Percentiles rank a stretch among this genome's conserved stretches.
Evolutionary conservation across 2,113 vertebrate species (phyloP).

Genomic region (Falcunculus frontatus): DNA sequence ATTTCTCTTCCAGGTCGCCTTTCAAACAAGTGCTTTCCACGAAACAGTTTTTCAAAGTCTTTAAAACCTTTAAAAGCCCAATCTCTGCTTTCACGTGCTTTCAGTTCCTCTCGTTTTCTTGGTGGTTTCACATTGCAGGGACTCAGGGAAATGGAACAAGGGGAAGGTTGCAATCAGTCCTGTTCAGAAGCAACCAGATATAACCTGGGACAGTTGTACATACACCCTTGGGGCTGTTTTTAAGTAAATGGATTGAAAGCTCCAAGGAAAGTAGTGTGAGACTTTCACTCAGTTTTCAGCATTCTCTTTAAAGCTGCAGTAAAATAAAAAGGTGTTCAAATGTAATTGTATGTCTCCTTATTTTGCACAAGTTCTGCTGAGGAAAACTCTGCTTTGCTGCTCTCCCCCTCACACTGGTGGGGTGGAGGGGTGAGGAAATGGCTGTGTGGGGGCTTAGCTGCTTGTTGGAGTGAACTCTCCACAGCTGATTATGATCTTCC

Average conservation of each 20-base stretch:
- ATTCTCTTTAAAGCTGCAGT: neutral
- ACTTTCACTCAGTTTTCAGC: neutral
- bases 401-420: accelerated
- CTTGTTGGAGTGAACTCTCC: neutral
- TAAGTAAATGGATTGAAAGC: neutral
- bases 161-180: neutral
- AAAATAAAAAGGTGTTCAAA: neutral
- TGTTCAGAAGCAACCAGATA: slow-evolving; percentile 3
- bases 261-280: neutral
- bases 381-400: neutral
- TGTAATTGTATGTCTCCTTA: neutral
- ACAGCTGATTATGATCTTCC: neutral
- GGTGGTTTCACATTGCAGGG: neutral
- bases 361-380: neutral
- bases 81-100: neutral
- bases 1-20: neutral
- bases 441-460: neutral
- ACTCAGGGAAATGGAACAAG: neutral
- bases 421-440: neutral
- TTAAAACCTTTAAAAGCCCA: neutral
- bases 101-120: neutral
- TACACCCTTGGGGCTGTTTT: neutral
- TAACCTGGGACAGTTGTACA: neutral
- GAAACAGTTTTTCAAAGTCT: neutral
- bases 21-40: neutral